These are phyloP conservation scores for Onthophagus taurus DNA, from an alignment of 1,140 invertebrate species.

Conservation along the genomic window DNA sequence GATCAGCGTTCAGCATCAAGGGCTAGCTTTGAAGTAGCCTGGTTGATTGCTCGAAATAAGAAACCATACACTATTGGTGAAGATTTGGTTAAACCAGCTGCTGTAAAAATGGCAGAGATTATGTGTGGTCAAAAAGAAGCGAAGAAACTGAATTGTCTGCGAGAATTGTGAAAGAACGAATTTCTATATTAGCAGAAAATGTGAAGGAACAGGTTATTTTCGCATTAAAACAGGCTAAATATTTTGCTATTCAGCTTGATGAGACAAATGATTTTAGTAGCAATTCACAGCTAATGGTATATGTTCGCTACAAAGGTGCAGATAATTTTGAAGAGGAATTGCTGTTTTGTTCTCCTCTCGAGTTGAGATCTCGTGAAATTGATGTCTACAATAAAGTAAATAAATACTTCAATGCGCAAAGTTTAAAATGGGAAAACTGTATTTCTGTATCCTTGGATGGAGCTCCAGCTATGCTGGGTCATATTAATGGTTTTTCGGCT, in stretches of 20 bases:
- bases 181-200: no score
- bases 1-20: constrained; percentile 24
- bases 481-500: constrained; percentile 18
- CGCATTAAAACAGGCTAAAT: constrained; percentile 11
- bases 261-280: constrained; percentile 17
- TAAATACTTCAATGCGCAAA: constrained; percentile 17
- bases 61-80: constrained; percentile 21
- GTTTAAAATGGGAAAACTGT: constrained; percentile 17
- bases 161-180: constrained; percentile 19
- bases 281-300: constrained; percentile 19
- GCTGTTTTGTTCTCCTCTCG: constrained; percentile 15
- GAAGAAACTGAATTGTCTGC: constrained; percentile 24
- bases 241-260: constrained; percentile 14
- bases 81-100: constrained; percentile 20
- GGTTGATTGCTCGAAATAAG: constrained; percentile 22
- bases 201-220: background rate
- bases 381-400: constrained; percentile 17
- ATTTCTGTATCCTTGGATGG: constrained; percentile 11
- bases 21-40: constrained; percentile 23
- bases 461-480: constrained; percentile 15
- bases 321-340: constrained; percentile 19
- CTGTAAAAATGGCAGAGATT: constrained; percentile 19
- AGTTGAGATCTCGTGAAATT: constrained; percentile 19
- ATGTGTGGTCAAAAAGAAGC: constrained; percentile 20
- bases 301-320: constrained; percentile 21